Evolutionary conservation across 1,140 invertebrate species (phyloP).

Genomic region (Asobara japonica): DNA sequence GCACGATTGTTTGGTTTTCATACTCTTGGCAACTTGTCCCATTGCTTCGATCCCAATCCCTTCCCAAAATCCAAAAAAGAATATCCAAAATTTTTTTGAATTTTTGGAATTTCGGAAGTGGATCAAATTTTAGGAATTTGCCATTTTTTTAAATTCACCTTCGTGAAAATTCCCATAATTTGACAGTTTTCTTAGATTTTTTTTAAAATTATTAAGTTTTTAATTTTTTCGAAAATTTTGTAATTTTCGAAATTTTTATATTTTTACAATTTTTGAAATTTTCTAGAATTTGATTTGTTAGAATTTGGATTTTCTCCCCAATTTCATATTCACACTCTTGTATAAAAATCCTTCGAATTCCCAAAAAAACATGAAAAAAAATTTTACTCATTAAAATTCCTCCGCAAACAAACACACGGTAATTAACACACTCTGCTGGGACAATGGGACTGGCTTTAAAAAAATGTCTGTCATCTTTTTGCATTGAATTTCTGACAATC

Average conservation of each 20-base stretch:
- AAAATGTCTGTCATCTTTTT: background rate
- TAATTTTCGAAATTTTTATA: background rate
- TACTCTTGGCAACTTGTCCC: background rate
- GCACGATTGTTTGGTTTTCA: background rate
- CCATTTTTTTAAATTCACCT: too few species aligned
- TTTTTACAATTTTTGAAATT: too few species aligned
- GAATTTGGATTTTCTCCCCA: too few species aligned
- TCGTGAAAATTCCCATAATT: too few species aligned
- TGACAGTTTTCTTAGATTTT: too few species aligned
- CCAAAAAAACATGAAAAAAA: too few species aligned
- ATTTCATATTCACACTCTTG: too few species aligned
- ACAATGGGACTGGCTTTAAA: constrained; percentile 51
- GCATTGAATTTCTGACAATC: background rate
- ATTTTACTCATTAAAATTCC: background rate
- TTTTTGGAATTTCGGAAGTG: too few species aligned
- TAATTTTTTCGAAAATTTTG: background rate
- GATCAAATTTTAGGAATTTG: too few species aligned
- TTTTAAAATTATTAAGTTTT: too few species aligned
- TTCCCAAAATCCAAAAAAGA: background rate
- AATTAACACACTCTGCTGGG: constrained; percentile 48
- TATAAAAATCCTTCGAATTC: too few species aligned
- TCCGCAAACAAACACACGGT: background rate
- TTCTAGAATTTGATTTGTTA: too few species aligned
- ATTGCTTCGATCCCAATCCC: background rate
- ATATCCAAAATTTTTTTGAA: background rate